A percentile compares a stretch with the other conserved stretches of the same genome.
phyloP scores from a whole-genome alignment of 1,140 invertebrate species.

The Arctopsyche grandis region DNA sequence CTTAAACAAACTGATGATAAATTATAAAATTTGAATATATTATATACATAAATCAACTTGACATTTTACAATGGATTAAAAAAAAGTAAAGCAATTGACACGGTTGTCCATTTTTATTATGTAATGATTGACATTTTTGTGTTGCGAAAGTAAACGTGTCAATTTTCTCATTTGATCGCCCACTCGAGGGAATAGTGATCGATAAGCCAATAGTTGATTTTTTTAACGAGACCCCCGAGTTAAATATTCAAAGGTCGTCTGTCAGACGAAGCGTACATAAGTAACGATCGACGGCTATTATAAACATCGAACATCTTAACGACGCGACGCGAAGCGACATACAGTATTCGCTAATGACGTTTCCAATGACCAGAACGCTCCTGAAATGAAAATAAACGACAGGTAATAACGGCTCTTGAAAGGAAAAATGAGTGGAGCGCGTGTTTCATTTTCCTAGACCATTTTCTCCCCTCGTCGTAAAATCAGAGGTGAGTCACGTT shows the following conservation, averaged over 20 bases:
- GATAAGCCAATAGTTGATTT: constrained; percentile 10
- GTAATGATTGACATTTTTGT: constrained; percentile 33
- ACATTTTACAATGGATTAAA: neutral
- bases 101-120: constrained; percentile 14
- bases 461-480: constrained; percentile 27
- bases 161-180: neutral
- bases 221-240: neutral
- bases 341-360: no score
- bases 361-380: no score
- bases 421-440: constrained; percentile 29
- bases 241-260: neutral
- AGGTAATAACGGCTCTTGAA: neutral
- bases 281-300: no score
- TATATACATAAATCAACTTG: no score
- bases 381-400: no score
- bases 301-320: neutral
- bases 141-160: constrained; percentile 23
- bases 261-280: neutral
- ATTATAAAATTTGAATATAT: no score
- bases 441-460: constrained; percentile 26
- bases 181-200: neutral
- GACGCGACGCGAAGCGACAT: neutral
- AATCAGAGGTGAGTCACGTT: constrained; percentile 44
- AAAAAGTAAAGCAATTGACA: neutral
- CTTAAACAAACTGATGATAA: no score